Evolutionary conservation across 2,797 vertebrate genomes (phyloP).

Genomic region (Tragopan temminckii): DNA sequence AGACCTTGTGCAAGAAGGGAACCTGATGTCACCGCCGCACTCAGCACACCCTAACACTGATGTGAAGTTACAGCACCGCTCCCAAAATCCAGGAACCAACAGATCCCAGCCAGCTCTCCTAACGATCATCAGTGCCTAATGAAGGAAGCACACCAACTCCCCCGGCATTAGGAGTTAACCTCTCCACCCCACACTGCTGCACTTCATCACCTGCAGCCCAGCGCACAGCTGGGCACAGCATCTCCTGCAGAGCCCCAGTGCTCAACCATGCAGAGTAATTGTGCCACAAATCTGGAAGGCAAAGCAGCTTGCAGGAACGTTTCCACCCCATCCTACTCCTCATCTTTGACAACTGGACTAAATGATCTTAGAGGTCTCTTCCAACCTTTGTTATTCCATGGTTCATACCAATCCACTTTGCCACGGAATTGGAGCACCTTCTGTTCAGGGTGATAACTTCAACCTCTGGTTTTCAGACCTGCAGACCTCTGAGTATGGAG

Average conservation of each 20-base stretch:
- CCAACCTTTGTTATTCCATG: too few species aligned
- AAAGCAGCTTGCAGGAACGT: neutral
- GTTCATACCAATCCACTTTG: neutral
- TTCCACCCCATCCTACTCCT: neutral
- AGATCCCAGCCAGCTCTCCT: neutral
- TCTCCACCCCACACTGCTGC: slow-evolving; percentile 26
- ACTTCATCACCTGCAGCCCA: slow-evolving; percentile 61
- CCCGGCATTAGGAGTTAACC: neutral
- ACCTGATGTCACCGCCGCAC: accelerated
- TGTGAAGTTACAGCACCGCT: neutral
- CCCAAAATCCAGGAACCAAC: neutral
- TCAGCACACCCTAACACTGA: neutral
- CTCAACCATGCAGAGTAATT: neutral
- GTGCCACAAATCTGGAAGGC: neutral
- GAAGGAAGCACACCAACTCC: slow-evolving; percentile 40
- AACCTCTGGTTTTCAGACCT: neutral
- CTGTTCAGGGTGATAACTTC: neutral
- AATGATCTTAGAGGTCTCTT: too few species aligned
- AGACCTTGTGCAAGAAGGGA: neutral
- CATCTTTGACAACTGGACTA: too few species aligned
- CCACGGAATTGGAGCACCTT: accelerated
- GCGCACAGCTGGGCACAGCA: neutral
- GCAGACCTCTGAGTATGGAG: neutral
- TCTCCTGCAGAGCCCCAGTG: neutral
- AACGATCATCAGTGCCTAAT: slow-evolving; percentile 10